Percentiles rank a stretch among this genome's conserved stretches.
phyloP scores from a whole-genome alignment of 2,113 vertebrate genomes.

The Octodon degus region DNA sequence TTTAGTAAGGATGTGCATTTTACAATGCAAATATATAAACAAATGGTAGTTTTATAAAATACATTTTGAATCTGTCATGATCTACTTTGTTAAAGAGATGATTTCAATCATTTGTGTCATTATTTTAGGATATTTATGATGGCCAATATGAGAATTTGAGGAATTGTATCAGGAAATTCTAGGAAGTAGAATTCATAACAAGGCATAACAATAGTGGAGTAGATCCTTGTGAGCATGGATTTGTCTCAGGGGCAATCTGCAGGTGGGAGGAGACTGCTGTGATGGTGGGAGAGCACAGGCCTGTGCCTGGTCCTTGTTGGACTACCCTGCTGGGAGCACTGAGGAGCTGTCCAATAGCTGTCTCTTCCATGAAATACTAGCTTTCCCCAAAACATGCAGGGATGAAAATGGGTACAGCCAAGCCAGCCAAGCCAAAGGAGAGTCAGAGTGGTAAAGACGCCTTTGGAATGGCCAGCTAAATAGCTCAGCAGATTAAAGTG shows the following conservation, averaged over 20 bases:
- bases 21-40: not conserved
- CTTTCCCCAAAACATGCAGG: not conserved
- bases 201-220: not conserved
- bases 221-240: not conserved
- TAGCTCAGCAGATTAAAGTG: too few species aligned
- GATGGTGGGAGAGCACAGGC: not conserved
- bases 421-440: not conserved
- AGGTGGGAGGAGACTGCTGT: not conserved
- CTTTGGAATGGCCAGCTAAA: not conserved
- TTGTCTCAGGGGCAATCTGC: not conserved
- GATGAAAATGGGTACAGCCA: not conserved
- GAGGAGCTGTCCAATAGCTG: not conserved
- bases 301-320: not conserved
- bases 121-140: not conserved
- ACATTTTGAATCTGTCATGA: not conserved
- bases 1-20: not conserved
- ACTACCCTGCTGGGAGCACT: not conserved
- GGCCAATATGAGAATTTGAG: not conserved
- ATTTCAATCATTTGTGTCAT: not conserved
- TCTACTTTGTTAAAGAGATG: not conserved
- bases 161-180: not conserved
- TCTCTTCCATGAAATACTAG: not conserved
- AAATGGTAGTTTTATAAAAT: constrained; percentile 29
- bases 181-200: not conserved
- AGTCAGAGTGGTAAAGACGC: not conserved